These are phyloP conservation scores for Pangasianodon hypophthalmus DNA, from an alignment of 2,113 vertebrate genomes.

Conservation along the genomic window DNA sequence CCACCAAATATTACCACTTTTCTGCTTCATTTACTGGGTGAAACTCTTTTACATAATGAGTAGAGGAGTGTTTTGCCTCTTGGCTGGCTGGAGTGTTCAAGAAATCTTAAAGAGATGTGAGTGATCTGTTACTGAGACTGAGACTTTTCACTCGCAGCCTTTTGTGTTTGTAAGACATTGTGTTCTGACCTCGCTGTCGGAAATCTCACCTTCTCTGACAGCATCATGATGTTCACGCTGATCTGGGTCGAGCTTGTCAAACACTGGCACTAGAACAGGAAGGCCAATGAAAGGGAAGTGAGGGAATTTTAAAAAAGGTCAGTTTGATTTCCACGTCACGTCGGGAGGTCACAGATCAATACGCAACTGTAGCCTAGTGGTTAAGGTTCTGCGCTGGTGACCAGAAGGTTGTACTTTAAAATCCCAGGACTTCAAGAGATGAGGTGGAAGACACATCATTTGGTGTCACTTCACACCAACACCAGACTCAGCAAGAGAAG, in stretches of 20 bases:
- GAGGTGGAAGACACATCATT: background rate
- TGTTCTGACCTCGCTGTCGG: background rate
- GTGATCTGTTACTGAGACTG: background rate
- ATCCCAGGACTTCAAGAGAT: background rate
- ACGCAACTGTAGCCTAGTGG: background rate
- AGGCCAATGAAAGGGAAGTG: background rate
- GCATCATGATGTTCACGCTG: background rate
- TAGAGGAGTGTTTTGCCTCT: background rate
- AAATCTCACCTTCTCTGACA: conserved; percentile 7
- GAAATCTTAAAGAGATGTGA: background rate
- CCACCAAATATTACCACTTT: background rate
- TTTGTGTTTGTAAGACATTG: background rate
- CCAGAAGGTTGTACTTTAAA: background rate
- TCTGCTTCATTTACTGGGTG: background rate
- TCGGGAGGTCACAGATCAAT: background rate
- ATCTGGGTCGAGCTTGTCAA: background rate
- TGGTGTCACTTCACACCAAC: background rate
- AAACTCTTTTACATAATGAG: background rate
- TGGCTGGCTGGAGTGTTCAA: background rate
- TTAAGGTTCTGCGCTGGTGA: background rate
- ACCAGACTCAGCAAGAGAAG: background rate
- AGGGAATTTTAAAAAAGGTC: conserved; percentile 2
- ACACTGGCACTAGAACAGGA: background rate
- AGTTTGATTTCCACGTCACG: background rate
- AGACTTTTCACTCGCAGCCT: background rate